Percentiles rank a stretch among this genome's conserved stretches.
These are phyloP conservation scores for Gadus macrocephalus DNA, from an alignment of 2,113 vertebrate genomes.

Conservation along the genomic window DNA sequence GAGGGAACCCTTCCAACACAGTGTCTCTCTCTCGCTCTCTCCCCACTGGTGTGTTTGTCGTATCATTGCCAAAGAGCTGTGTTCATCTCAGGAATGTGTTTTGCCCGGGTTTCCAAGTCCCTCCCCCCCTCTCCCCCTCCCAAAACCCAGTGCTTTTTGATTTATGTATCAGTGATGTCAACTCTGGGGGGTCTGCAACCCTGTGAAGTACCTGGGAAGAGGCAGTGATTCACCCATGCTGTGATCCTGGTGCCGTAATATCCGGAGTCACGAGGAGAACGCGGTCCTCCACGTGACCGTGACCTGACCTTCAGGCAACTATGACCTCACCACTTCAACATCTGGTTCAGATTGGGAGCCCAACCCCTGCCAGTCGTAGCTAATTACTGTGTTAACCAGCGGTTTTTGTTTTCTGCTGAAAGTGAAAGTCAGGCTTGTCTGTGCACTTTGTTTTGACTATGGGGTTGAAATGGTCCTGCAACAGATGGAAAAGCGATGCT, in stretches of 20 bases:
- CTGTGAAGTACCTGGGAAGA: neutral
- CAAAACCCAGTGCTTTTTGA: neutral
- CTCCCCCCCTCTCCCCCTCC: conserved; percentile 3
- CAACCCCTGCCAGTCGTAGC: conserved; percentile 29
- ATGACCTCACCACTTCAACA: conserved; percentile 35
- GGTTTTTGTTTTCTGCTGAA: conserved; percentile 5
- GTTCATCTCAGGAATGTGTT: conserved; percentile 27
- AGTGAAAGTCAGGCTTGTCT: conserved; percentile 5
- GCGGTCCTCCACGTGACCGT: conserved; percentile 39
- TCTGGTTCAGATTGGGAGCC: conserved; percentile 49
- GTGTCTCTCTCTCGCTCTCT: too few relatives aligned
- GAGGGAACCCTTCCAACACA: conserved; percentile 17
- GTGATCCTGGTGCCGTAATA: neutral
- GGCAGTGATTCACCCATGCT: too few relatives aligned
- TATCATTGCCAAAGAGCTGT: conserved; percentile 29
- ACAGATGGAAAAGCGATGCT: neutral
- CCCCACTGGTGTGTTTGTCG: conserved; percentile 2
- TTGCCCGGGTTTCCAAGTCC: conserved; percentile 37
- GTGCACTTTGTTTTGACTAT: conserved; percentile 3
- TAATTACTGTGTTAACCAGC: conserved; percentile 33
- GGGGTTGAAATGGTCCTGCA: neutral
- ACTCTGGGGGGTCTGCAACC: conserved; percentile 9
- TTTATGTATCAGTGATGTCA: conserved; percentile 23
- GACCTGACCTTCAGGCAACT: conserved; percentile 33
- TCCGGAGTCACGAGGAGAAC: conserved; percentile 21